phyloP scores from a whole-genome alignment of 2,888 invertebrate species.

The Hoplodrina ambigua region DNA sequence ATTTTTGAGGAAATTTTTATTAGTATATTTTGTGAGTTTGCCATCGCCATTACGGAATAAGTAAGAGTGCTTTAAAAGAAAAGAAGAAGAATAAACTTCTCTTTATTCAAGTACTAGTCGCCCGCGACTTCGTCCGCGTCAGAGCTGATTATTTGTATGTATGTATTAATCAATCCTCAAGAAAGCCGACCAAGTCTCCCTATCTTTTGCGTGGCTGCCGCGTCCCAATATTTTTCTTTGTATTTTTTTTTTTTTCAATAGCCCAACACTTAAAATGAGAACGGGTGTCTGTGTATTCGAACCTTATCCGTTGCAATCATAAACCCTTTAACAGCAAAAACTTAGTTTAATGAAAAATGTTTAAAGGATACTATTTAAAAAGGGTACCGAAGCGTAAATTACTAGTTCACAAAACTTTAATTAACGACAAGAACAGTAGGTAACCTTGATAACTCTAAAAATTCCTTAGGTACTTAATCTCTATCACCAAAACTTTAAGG shows the following conservation, averaged over 20 bases:
- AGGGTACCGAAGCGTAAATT: conserved; percentile 13
- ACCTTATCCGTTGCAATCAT: neutral
- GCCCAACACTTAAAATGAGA: no score
- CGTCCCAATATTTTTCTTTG: no score
- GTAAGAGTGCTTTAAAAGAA: neutral
- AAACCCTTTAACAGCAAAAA: neutral
- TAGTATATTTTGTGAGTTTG: conserved; percentile 1
- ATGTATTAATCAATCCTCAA: no score
- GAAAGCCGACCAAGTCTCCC: no score
- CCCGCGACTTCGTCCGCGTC: no score
- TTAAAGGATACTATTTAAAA: neutral
- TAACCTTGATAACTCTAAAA: conserved; percentile 32
- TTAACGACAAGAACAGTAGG: conserved; percentile 12
- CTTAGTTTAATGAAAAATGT: neutral
- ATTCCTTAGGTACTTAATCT: conserved; percentile 26
- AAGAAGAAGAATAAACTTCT: no score
- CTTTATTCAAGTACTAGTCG: no score
- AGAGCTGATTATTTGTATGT: no score
- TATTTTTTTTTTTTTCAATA: no score
- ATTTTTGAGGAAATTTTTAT: conserved; percentile 23
- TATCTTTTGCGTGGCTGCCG: no score
- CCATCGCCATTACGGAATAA: neutral
- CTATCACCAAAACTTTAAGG: conserved; percentile 8
- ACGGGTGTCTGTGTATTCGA: no score
- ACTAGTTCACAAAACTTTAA: conserved; percentile 12